These are phyloP conservation scores for Nectonema munidae DNA, from an alignment of 2,888 invertebrate genomes.

Conservation along the genomic window DNA sequence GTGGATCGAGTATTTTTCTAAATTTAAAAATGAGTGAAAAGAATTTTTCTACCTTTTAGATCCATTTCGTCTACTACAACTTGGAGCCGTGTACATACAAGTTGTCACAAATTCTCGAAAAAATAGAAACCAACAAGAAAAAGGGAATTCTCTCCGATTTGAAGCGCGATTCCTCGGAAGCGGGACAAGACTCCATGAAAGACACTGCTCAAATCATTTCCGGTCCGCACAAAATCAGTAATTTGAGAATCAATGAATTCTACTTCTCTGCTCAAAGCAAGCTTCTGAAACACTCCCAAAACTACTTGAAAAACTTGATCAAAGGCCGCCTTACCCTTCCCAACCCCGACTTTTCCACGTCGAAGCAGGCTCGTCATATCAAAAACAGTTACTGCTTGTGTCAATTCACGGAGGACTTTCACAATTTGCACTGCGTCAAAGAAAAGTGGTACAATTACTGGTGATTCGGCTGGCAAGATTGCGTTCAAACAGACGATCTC, in stretches of 20 bases:
- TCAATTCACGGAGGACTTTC: slow-evolving; percentile 13
- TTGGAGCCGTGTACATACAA: not conserved
- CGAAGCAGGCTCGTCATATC: slow-evolving; percentile 6
- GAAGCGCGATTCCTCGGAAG: too few relatives aligned
- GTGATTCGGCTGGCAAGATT: too few relatives aligned
- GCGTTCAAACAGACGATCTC: too few relatives aligned
- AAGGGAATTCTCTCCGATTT: not conserved
- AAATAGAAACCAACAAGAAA: not conserved
- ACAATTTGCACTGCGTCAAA: slow-evolving; percentile 2
- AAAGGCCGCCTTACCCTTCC: slow-evolving; percentile 8
- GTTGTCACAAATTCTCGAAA: slow-evolving; percentile 1
- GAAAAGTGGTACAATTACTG: slow-evolving; percentile 10
- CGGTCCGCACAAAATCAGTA: too few relatives aligned
- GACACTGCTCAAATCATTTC: too few relatives aligned
- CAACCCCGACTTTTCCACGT: slow-evolving; percentile 7
- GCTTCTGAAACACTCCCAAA: slow-evolving; percentile 6
- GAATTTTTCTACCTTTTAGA: not conserved
- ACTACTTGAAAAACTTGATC: slow-evolving; percentile 6
- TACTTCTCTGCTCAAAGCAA: not conserved
- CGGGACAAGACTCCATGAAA: too few relatives aligned
- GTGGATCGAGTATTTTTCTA: too few relatives aligned
- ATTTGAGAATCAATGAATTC: too few relatives aligned
- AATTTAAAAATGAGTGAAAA: too few relatives aligned
- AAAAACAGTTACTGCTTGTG: slow-evolving; percentile 13
- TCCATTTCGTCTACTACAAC: slow-evolving; percentile 10